Percentiles rank a stretch among this genome's conserved stretches.
phyloP scores from a whole-genome alignment of 2,888 invertebrate species.

The Hemaris fuciformis region DNA sequence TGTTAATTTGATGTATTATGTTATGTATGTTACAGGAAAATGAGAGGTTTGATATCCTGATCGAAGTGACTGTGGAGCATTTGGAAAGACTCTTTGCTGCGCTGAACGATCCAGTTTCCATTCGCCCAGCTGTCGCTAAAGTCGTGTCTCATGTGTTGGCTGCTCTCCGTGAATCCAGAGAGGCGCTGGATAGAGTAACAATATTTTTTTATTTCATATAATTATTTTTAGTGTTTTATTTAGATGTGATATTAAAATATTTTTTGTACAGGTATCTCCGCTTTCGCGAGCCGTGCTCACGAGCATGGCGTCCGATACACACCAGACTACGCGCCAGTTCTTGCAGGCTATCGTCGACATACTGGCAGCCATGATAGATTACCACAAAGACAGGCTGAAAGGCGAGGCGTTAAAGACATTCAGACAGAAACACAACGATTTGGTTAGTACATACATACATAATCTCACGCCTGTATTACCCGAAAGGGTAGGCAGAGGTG shows the following conservation, averaged over 20 bases:
- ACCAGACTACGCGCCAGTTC: slow-evolving; percentile 74
- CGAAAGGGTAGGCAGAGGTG: no score
- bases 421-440: slow-evolving; percentile 67
- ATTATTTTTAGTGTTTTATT: background rate
- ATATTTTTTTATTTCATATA: background rate
- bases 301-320: slow-evolving; percentile 80
- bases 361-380: slow-evolving; percentile 51
- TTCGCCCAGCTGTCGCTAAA: slow-evolving; percentile 79
- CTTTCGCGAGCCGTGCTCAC: slow-evolving; percentile 76
- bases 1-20: no score
- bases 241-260: background rate
- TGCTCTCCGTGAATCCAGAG: slow-evolving; percentile 81
- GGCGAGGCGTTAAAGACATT: slow-evolving; percentile 50
- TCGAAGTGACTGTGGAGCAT: slow-evolving; percentile 83
- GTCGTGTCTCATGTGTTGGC: slow-evolving; percentile 85
- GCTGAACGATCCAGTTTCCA: slow-evolving; percentile 77
- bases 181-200: slow-evolving; percentile 82
- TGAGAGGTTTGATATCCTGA: slow-evolving; percentile 77
- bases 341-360: slow-evolving; percentile 84
- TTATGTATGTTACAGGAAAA: slow-evolving; percentile 69
- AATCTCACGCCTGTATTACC: no score
- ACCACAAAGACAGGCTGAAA: slow-evolving; percentile 36
- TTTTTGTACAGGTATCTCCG: slow-evolving; percentile 60
- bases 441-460: no score
- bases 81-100: slow-evolving; percentile 82